A percentile compares a stretch with the other conserved stretches of the same genome.
These are phyloP conservation scores for Malachius bipustulatus DNA, from an alignment of 2,888 invertebrate genomes.

Conservation along the genomic window DNA sequence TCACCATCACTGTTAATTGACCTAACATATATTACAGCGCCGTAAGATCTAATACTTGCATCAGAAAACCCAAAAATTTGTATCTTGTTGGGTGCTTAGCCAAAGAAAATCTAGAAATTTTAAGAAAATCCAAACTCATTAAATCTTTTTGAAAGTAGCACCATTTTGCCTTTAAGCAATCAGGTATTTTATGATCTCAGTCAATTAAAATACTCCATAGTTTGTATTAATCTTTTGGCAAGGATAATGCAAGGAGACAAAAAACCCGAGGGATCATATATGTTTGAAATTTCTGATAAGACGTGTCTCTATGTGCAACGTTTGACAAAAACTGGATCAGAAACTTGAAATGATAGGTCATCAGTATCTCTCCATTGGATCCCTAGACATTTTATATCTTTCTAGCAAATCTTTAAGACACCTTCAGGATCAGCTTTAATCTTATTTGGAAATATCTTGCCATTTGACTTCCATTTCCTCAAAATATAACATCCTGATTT, in stretches of 20 bases:
- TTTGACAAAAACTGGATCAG: neutral
- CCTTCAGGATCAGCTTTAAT: too few species aligned
- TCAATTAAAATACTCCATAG: neutral
- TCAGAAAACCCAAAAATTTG: neutral
- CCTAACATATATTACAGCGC: neutral
- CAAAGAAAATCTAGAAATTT: neutral
- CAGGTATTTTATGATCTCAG: too few species aligned
- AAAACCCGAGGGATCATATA: neutral
- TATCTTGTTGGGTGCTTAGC: neutral
- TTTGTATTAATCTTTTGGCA: neutral
- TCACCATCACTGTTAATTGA: neutral
- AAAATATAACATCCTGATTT: too few species aligned
- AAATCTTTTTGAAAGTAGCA: neutral
- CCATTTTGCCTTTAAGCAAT: too few species aligned
- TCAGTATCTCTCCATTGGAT: neutral
- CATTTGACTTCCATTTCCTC: too few species aligned
- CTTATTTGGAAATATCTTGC: too few species aligned
- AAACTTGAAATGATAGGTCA: conserved; percentile 1
- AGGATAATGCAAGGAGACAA: conserved; percentile 1
- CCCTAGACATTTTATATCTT: conserved; percentile 1
- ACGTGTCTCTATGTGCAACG: conserved; percentile 1
- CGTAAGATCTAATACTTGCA: neutral
- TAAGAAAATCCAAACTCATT: neutral
- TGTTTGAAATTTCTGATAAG: neutral
- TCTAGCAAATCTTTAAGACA: neutral